Base-by-base conservation (phyloP, 92 coral and sea anemone species). In the Heliopora coerulea region DNA sequence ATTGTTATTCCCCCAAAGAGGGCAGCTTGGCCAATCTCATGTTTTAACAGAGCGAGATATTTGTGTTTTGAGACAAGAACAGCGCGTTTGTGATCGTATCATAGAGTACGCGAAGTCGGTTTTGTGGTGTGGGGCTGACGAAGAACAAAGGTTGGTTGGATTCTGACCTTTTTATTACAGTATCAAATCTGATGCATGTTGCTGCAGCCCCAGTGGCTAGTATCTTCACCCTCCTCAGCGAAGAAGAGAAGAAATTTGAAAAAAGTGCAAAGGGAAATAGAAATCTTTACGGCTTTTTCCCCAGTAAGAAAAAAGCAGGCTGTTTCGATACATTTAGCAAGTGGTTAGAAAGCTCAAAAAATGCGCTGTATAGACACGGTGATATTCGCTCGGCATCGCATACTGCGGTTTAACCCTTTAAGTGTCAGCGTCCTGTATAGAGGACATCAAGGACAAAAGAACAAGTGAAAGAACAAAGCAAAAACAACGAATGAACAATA, bases 341-440 rank as follows among this genome's bases (percentile, higher is more conserved):
- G 1, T 81, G 82, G 75, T 89, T 93, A 89, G 88, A 91, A 31
- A 20, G 58, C n/a, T 93, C 91, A 0, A 91, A 82, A 72, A 62
- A 32, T 24, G 50, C 56, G 21, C 48, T 88, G n/a, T 82, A 85
- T 56, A 78, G 57, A 21, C 20, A 82, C 17, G 85, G 88, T 6
- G 85, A 91, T 65, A 73, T 91, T 27, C 39, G 15, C 15, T 65
- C 76, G n/a, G 81, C 96, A 6, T 84, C 82, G 20, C 91, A 82
- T 41, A 20, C 59, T 17, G 81, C n/a, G n/a, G n/a, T n/a, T n/a
- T n/a, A n/a, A n/a, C n/a, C n/a, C n/a, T n/a, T n/a, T 11, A 37
- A 37, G 11, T 37, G 42, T 37, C 11, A 4, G 6, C 42, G 11
- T n/a, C 42, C 11, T 37, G 11, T 37, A 37, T 37, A 4, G 42